These are phyloP conservation scores for Leucophenga montana DNA, from an alignment of 2,888 invertebrate genomes.

Conservation along the genomic window DNA sequence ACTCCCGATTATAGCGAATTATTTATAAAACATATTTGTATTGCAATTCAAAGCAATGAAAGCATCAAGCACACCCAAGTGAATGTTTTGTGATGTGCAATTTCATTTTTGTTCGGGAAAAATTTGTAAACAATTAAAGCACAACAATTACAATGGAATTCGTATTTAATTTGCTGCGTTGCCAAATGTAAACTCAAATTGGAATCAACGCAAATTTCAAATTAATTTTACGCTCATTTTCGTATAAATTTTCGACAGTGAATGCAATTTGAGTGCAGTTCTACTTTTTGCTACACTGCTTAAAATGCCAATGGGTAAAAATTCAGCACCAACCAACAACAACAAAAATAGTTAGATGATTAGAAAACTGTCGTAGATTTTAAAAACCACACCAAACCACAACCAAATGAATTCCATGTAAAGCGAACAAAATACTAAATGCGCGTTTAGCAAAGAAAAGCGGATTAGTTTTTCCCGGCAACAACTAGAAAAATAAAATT, in stretches of 20 bases:
- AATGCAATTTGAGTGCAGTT: conserved; percentile 8
- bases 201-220: conserved; percentile 26
- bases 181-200: not conserved
- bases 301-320: conserved; percentile 19
- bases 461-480: conserved; percentile 19
- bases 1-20: too few relatives aligned
- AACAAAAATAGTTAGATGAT: conserved; percentile 1
- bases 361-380: conserved; percentile 12
- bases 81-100: too few relatives aligned
- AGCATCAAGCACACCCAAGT: too few relatives aligned
- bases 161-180: not conserved
- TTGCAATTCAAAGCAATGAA: too few relatives aligned
- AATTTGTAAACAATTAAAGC: conserved; percentile 1
- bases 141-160: conserved; percentile 8
- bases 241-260: conserved; percentile 24
- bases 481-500: conserved; percentile 1
- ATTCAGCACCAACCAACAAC: conserved; percentile 7
- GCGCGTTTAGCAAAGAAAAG: conserved; percentile 28
- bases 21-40: too few relatives aligned
- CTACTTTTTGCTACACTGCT: not conserved
- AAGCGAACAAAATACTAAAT: conserved; percentile 24
- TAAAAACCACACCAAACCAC: conserved; percentile 18
- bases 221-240: conserved; percentile 28
- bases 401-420: conserved; percentile 27
- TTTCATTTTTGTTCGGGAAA: too few relatives aligned